These are phyloP conservation scores for Etheostoma perlongum DNA, from an alignment of 2,797 vertebrate genomes.

Conservation along the genomic window DNA sequence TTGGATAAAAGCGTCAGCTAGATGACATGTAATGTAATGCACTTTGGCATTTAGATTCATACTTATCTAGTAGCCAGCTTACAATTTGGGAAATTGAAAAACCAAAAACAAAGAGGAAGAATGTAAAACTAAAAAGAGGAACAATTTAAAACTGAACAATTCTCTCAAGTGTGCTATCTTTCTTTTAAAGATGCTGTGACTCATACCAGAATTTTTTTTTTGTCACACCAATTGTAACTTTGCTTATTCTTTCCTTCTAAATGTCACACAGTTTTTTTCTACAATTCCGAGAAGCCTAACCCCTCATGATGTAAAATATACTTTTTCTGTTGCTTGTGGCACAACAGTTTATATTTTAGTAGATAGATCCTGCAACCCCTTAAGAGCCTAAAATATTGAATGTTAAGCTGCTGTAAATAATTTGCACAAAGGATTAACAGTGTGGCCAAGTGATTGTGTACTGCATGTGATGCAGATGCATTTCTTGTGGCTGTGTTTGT, in stretches of 20 bases:
- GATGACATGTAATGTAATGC: too few species aligned
- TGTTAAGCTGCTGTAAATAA: slow-evolving; percentile 60
- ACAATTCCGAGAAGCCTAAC: neutral
- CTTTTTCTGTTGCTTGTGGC: neutral
- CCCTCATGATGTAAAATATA: neutral
- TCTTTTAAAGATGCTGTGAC: neutral
- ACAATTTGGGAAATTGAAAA: neutral
- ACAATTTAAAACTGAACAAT: neutral
- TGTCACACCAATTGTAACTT: neutral
- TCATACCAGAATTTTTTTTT: neutral
- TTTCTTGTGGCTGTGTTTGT: slow-evolving; percentile 40
- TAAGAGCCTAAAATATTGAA: slow-evolving; percentile 9
- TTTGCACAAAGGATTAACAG: slow-evolving; percentile 45
- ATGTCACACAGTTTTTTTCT: neutral
- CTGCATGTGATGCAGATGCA: slow-evolving; percentile 6
- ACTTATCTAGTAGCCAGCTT: neutral
- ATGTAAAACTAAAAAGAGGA: neutral
- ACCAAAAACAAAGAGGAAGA: neutral
- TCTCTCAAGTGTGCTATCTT: neutral
- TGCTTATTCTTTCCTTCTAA: neutral
- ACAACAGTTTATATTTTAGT: neutral
- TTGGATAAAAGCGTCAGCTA: too few species aligned
- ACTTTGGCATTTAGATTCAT: neutral
- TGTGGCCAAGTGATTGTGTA: slow-evolving; percentile 25
- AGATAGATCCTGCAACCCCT: neutral